These are phyloP conservation scores for Amphimedon queenslandica DNA, from an alignment of 37 sponge, comb jelly and placozoan species.

Conservation along the genomic window DNA sequence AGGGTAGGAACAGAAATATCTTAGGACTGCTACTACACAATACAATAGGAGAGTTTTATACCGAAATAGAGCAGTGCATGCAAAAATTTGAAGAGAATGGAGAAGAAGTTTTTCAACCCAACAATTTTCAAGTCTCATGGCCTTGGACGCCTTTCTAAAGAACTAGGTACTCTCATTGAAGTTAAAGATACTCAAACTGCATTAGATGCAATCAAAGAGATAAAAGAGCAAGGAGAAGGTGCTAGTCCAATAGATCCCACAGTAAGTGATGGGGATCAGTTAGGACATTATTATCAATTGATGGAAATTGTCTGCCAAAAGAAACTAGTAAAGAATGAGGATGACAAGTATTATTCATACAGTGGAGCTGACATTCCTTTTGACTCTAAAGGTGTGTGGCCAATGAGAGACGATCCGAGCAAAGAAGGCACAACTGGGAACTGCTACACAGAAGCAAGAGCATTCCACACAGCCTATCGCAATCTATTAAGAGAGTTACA, in stretches of 20 bases:
- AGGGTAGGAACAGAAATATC: neutral
- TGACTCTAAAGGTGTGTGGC: slow-evolving; percentile 45
- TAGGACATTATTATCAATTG: slow-evolving; percentile 57
- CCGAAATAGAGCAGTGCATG: slow-evolving; percentile 36
- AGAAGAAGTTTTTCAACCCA: neutral
- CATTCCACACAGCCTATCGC: slow-evolving; percentile 36
- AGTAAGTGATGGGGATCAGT: neutral
- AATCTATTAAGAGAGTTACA: slow-evolving; percentile 28
- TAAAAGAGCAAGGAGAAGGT: slow-evolving; percentile 53
- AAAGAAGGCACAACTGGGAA: neutral
- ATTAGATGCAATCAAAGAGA: slow-evolving; percentile 17
- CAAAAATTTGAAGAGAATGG: slow-evolving; percentile 16
- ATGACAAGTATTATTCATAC: slow-evolving; percentile 8
- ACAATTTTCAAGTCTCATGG: slow-evolving; percentile 21
- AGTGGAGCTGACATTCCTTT: slow-evolving; percentile 17
- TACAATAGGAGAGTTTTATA: slow-evolving; percentile 65
- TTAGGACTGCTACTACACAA: too few species aligned
- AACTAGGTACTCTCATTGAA: neutral
- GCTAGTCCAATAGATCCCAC: slow-evolving; percentile 27
- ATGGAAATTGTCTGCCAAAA: slow-evolving; percentile 39
- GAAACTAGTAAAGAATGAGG: slow-evolving; percentile 4
- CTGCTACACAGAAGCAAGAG: slow-evolving; percentile 25
- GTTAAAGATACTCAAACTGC: slow-evolving; percentile 17
- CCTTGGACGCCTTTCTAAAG: slow-evolving; percentile 8
- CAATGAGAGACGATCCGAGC: slow-evolving; percentile 50